Base-by-base conservation (phyloP, 2,888 invertebrate genomes). In the Strigamia crassipes region DNA sequence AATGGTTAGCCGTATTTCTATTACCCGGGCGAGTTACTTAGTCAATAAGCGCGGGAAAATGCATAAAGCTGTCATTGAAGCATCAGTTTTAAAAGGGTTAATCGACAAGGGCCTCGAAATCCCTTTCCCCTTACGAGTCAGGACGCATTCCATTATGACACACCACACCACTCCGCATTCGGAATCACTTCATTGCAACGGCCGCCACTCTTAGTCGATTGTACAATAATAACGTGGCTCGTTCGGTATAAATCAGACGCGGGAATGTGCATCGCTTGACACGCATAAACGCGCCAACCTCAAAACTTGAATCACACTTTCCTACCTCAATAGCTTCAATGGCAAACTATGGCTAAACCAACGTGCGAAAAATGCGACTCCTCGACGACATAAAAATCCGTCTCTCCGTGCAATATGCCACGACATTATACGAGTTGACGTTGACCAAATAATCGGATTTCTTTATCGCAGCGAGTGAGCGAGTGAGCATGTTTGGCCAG, bases 21-120 rank as follows among this genome's bases (percentile, higher is more conserved):
- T 66, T 66, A 66, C 1, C 23, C 61, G 23, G 23, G 8, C 18
- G 61, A 2, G 21, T 66, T 66, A 66, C 18, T 21, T 23, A 66
- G 23, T 8, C 21, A 18, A 66, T 66, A 66, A 3, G 4, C 23
- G 12, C 9, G 23, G 23, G 6, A 66, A 66, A 66, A 66, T 21
- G 21, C 6, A 66, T 66, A 66, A 66, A 66, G 9, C 61, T 66
- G 61, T 66, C 61, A 66, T 66, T 21, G 21, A 21, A 66, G 21
- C 61, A 66, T 66, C 61, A 66, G 61, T 66, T 66, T 66, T 66
- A 66, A 66, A 66, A 66, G 61, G 61, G 61, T 66, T 61, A 66
- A 66, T 66, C 61, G 61, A 66, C 61, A 66, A 66, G 21, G 61
- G 21, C 21, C 61, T 23, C 23, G 21, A 66, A 61, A 61, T 61